phyloP scores from a whole-genome alignment of 1,140 invertebrate species.

The Laupala kohalensis region DNA sequence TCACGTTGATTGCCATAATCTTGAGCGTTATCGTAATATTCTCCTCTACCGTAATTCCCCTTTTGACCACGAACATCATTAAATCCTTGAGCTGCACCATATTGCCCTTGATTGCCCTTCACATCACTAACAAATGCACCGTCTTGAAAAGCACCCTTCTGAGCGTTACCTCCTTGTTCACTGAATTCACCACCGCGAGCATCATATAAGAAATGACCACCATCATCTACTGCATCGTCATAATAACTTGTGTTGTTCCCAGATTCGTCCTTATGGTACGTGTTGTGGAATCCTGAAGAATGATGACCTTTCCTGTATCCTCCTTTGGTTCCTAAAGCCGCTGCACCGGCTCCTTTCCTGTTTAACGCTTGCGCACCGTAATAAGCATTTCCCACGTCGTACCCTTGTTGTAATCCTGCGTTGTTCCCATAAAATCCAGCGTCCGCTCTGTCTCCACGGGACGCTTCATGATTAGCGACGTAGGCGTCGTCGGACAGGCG shows the following conservation, averaged over 20 bases:
- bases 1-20: conserved; percentile 30
- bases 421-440: conserved; percentile 18
- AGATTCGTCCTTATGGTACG: conserved; percentile 50
- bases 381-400: conserved; percentile 19
- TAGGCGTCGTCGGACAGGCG: conserved; percentile 2
- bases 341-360: conserved; percentile 18
- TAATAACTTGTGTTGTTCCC: conserved; percentile 48
- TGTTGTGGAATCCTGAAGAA: conserved; percentile 46
- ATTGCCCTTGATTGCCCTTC: conserved; percentile 24
- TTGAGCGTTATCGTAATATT: conserved; percentile 34
- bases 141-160: conserved; percentile 20
- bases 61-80: conserved; percentile 30
- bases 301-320: conserved; percentile 45
- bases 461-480: conserved; percentile 4
- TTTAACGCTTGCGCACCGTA: conserved; percentile 16
- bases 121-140: conserved; percentile 18
- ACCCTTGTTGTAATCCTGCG: conserved; percentile 16
- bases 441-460: conserved; percentile 16
- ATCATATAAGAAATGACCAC: conserved; percentile 28
- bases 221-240: conserved; percentile 44
- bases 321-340: conserved; percentile 13
- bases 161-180: conserved; percentile 19
- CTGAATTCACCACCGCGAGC: conserved; percentile 19
- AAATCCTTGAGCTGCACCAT: conserved; percentile 29
- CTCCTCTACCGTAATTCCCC: conserved; percentile 35